Evolutionary conservation across 2,113 vertebrate genomes (phyloP).

Genomic region (Aegotheles bennettii): DNA sequence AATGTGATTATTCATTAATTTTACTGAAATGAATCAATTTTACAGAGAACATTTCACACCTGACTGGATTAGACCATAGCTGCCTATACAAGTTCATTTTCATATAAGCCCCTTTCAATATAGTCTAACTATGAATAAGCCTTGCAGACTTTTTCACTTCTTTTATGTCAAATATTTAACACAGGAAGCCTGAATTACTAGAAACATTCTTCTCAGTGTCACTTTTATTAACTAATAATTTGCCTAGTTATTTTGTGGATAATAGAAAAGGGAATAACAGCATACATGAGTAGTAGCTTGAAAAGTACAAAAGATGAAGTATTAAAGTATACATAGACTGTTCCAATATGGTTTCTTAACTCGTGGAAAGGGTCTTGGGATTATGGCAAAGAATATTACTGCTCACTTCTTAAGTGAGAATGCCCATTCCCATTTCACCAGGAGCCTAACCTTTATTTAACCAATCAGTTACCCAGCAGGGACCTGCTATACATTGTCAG

Average conservation of each 20-base stretch:
- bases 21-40: not conserved
- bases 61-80: not conserved
- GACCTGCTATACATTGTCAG: not conserved
- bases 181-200: not conserved
- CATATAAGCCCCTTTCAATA: not conserved
- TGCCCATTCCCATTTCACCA: not conserved
- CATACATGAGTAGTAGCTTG: not conserved
- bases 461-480: not conserved
- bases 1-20: not conserved
- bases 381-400: not conserved
- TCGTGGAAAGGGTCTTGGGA: not conserved
- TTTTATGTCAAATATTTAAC: not conserved
- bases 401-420: not conserved
- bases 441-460: constrained; percentile 12
- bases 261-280: not conserved
- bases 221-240: not conserved
- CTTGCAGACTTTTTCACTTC: not conserved
- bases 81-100: not conserved
- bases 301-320: not conserved
- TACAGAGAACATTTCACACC: not conserved
- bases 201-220: not conserved
- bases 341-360: not conserved
- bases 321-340: not conserved
- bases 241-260: not conserved
- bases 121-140: not conserved